Percentiles rank a stretch among this genome's conserved stretches.
Conservation (phyloP, 2,113 vertebrate species). For the Ia io region DNA sequence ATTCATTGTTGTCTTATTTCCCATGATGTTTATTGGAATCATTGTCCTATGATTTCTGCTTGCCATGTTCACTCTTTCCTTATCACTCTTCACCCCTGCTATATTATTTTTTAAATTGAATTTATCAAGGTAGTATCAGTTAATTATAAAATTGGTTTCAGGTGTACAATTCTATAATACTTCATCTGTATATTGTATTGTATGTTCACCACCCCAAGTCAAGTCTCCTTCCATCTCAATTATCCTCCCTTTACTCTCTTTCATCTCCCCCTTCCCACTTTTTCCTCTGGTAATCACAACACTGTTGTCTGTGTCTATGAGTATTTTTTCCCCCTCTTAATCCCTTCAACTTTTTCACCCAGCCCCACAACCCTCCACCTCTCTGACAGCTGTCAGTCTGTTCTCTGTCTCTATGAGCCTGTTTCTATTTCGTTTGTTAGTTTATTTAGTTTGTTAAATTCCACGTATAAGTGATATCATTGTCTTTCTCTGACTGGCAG, state of each 20-base stretch:
- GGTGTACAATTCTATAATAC: background rate
- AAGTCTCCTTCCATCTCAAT: background rate
- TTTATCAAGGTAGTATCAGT: background rate
- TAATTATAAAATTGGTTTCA: background rate
- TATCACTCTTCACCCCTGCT: accelerated
- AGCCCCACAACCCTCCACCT: background rate
- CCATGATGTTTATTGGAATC: background rate
- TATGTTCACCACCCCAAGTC: background rate
- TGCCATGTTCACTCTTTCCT: background rate
- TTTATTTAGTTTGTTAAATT: background rate
- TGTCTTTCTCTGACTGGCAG: background rate
- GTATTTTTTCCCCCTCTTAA: background rate
- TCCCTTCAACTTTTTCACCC: background rate
- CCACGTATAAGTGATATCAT: background rate
- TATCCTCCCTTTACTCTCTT: background rate
- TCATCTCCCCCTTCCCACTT: background rate
- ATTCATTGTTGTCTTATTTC: too few relatives aligned
- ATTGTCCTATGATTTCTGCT: background rate
- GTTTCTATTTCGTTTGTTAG: background rate
- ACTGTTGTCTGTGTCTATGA: background rate
- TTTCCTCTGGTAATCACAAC: background rate
- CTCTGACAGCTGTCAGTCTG: background rate
- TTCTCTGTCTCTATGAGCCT: background rate
- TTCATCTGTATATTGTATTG: background rate
- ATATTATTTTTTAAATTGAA: background rate